Base-by-base conservation (phyloP, 1,140 invertebrate genomes). In the Bradynema listronoti region DNA sequence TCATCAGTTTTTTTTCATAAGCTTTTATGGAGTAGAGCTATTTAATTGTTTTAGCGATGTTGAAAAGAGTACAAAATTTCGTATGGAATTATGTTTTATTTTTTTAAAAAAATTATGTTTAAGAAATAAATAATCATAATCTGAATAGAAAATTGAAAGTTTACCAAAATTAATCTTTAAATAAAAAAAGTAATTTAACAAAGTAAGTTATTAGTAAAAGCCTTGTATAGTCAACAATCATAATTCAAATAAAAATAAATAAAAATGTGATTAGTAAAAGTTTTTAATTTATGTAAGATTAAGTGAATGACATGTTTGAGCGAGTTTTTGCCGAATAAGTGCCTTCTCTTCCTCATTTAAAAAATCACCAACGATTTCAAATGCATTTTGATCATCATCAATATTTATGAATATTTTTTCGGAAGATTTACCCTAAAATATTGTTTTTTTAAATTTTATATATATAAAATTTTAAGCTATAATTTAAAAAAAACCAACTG, bases 301-400 rank as follows among this genome's bases (percentile, higher is more conserved):
- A 9, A 50, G 34, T 19, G 47, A 25, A 19, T 32, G 16, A 29
- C 47, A 50, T 50, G 47, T 50, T 5, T 50, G 29, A n/a, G 27
- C 4, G 16, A 50, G n/a, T 27, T 50, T 50, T 19, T 50, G 27
- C 3, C 47, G 4, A 5, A 50, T 50, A 3, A n/a, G 16, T 27
- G 29, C 34, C 27, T 50, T 50, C 27, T 50, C 47, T 50, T 50
- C 47, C 34, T 50, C 47, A 30, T 25, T 50, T 5, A 50, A 32
- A 24, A n/a, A 19, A 19, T 50, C 47, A 25, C 47, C 47, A 32
- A 50, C 47, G 27, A 50, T 50, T 29, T 50, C 47, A 29, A 50
- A 50, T 29, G 29, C 27, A 5, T 24, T 29, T n/a, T 50, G 27
- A 5, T 19, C 27, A 24, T 50, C 47, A 2, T 25, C 29, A 11